Evolutionary conservation across 2,113 vertebrate genomes (phyloP).

Genomic region (Prinia subflava): DNA sequence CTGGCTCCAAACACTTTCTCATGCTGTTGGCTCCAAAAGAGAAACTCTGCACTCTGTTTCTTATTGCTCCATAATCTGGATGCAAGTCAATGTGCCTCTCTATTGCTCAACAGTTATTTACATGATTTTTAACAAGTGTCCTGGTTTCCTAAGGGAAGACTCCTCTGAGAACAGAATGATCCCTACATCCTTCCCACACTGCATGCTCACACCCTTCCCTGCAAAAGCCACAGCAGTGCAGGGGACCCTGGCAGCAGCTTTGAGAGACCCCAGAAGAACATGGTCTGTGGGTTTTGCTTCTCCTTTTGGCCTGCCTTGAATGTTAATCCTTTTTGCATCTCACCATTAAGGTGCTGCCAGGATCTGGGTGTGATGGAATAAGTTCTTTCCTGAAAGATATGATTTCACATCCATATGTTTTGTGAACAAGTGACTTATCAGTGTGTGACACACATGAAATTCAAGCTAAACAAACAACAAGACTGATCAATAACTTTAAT

Average conservation of each 20-base stretch:
- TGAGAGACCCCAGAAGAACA: neutral
- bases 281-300: neutral
- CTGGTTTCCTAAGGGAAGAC: neutral
- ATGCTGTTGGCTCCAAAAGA: neutral
- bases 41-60: neutral
- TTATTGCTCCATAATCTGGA: neutral
- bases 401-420: neutral
- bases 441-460: neutral
- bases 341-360: neutral
- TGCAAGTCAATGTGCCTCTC: neutral
- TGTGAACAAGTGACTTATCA: neutral
- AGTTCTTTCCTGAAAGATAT: neutral
- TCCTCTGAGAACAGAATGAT: neutral
- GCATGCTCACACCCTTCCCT: neutral
- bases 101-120: neutral
- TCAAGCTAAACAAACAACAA: neutral
- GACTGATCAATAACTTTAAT: constrained; percentile 4
- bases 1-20: neutral
- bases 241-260: neutral
- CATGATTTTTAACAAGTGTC: neutral
- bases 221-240: neutral
- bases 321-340: neutral
- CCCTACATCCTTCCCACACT: neutral
- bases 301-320: neutral
- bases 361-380: neutral